phyloP scores from a whole-genome alignment of 92 coral and sea anemone genomes.

The Heteractis magnifica region DNA sequence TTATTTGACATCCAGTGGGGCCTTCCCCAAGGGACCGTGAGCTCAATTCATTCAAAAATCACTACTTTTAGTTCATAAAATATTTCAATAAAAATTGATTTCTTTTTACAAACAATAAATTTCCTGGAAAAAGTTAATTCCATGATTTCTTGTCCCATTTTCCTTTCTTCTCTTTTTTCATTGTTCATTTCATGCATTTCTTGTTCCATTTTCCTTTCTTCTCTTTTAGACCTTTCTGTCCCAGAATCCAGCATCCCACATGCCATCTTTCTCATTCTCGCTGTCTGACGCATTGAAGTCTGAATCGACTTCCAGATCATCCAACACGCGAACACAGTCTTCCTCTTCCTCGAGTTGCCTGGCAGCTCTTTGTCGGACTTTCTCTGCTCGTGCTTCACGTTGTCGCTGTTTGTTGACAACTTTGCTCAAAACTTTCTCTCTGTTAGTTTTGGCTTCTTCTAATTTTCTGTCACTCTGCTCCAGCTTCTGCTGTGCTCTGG shows the following conservation, averaged over 20 bases:
- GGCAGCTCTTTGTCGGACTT: conserved; percentile 1
- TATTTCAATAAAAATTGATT: background rate
- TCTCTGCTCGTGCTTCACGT: background rate
- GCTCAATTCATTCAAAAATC: background rate
- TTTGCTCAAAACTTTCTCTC: background rate
- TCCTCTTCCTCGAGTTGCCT: background rate
- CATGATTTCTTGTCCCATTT: background rate
- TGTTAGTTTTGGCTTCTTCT: background rate
- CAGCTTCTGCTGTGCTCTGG: background rate
- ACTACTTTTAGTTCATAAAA: background rate
- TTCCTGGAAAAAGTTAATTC: background rate
- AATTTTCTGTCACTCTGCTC: background rate
- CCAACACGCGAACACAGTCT: background rate
- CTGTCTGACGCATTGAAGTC: background rate
- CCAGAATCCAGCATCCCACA: conserved; percentile 6
- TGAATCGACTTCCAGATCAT: background rate
- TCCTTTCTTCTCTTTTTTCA: too few relatives aligned
- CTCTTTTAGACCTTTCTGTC: background rate
- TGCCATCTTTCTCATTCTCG: background rate
- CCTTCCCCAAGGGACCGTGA: background rate
- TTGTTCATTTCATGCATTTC: too few relatives aligned
- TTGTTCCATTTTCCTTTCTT: too few relatives aligned
- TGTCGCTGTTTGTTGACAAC: background rate
- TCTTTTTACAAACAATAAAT: background rate
- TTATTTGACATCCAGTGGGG: too few relatives aligned